A percentile compares a stretch with the other conserved stretches of the same genome.
Evolutionary conservation across 2,888 invertebrate genomes (phyloP).

Genomic region (Lamellibrachia columna): DNA sequence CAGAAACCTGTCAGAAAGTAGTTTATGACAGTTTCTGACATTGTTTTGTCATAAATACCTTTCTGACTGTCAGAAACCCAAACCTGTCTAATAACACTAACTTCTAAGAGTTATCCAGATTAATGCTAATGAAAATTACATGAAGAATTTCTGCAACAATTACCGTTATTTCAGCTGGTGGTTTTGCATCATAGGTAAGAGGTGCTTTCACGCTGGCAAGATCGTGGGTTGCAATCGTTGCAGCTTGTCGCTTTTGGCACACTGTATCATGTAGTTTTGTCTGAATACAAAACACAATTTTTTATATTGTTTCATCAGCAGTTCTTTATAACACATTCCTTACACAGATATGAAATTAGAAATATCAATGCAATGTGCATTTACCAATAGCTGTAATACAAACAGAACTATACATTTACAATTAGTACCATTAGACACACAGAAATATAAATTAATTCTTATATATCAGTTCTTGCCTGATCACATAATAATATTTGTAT

Average conservation of each 20-base stretch:
- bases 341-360: too few species aligned
- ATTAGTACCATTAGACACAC: too few species aligned
- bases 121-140: background rate
- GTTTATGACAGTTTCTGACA: too few species aligned
- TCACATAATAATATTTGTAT: too few species aligned
- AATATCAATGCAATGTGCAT: too few species aligned
- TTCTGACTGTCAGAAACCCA: too few species aligned
- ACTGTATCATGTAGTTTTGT: constrained; percentile 74
- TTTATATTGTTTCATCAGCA: background rate
- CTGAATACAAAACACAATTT: constrained; percentile 61
- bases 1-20: too few species aligned
- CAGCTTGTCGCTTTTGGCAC: constrained; percentile 80
- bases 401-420: too few species aligned
- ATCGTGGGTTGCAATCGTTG: constrained; percentile 88
- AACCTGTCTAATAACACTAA: background rate
- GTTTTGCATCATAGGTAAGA: constrained; percentile 76
- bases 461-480: too few species aligned
- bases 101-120: background rate
- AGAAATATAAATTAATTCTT: too few species aligned
- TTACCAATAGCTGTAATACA: too few species aligned
- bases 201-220: constrained; percentile 72
- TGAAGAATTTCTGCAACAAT: constrained; percentile 48
- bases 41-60: too few species aligned
- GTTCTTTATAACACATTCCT: background rate
- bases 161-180: constrained; percentile 75